Base-by-base conservation (phyloP, 1,140 invertebrate genomes). In the Caenorhabditis briggsae region DNA sequence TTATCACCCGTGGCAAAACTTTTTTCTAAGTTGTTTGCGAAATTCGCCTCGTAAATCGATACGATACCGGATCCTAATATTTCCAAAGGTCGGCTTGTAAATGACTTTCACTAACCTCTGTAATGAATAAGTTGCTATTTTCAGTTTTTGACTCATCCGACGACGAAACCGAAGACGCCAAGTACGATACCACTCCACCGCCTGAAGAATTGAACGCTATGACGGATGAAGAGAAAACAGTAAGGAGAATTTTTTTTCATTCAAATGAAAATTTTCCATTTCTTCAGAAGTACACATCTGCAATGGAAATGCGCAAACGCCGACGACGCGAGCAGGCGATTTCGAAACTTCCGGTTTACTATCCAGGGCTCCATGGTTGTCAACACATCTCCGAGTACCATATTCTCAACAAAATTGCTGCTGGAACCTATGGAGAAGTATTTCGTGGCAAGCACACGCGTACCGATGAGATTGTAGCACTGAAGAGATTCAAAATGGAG, bases 401-500 rank as follows among this genome's bases (percentile, higher is more conserved):
- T 89, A 97, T 96, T 93, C 93, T 99, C 5, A 99, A 99, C 93
- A 93, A 94, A 91, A 99, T 99, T 89, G 98, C 98, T 93, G 98
- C 99, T 94, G 98, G 98, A 64, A 98, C 97, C 0, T 98, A 96
- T 90, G 96, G 96, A 78, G 96, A 97, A 48, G 97, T 99, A 61
- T 98, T 98, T 93, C 94, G 97, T 92, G 98, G 98, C 0, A 95
- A 95, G 88, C 97, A 99, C 91, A 98, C 97, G 93, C 95, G 96
- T 70, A 98, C 97, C 33, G 91, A 97, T 89, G 97, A 99, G 94
- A 97, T 99, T 89, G 97, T 99, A 7, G 98, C 98, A n/a, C 93
- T 99, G 55, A 99, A 99, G 93, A 94, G 97, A 78, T 94, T 99
- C 3, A 99, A 99, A 94, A 99, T 99, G 97, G 98, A 99, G 93